These are phyloP conservation scores for Lamellibrachia columna DNA, from an alignment of 2,888 invertebrate genomes.

Conservation along the genomic window DNA sequence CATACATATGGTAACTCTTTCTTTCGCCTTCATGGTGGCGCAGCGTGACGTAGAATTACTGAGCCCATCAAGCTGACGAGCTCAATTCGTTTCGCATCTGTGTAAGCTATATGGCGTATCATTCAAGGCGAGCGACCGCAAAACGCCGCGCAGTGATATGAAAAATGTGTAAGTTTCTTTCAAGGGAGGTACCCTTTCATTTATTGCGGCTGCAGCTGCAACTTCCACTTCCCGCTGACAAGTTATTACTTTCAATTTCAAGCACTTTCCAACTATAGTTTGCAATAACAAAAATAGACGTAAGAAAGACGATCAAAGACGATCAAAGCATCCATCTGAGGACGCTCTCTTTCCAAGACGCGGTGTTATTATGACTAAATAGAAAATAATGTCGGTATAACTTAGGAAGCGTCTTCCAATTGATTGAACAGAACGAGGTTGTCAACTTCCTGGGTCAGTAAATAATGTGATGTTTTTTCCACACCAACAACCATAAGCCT, in stretches of 20 bases:
- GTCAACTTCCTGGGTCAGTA: not conserved
- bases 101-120: not conserved
- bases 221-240: not conserved
- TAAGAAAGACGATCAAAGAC: not conserved
- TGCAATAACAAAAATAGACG: not conserved
- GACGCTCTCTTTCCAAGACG: not conserved
- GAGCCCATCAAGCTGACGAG: not conserved
- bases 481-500: not conserved
- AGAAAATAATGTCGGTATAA: not conserved
- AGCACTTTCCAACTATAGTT: not conserved
- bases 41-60: not conserved
- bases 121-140: not conserved
- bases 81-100: not conserved
- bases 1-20: not conserved
- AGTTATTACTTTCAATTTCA: not conserved
- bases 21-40: not conserved
- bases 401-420: not conserved
- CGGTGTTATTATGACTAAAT: not conserved
- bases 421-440: not conserved
- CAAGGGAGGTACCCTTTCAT: not conserved
- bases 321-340: not conserved
- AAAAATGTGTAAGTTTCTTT: not conserved
- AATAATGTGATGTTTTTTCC: not conserved
- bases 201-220: not conserved
- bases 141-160: not conserved